Base-by-base conservation (phyloP, 1,140 invertebrate genomes). In the Drosophila prosaltans region DNA sequence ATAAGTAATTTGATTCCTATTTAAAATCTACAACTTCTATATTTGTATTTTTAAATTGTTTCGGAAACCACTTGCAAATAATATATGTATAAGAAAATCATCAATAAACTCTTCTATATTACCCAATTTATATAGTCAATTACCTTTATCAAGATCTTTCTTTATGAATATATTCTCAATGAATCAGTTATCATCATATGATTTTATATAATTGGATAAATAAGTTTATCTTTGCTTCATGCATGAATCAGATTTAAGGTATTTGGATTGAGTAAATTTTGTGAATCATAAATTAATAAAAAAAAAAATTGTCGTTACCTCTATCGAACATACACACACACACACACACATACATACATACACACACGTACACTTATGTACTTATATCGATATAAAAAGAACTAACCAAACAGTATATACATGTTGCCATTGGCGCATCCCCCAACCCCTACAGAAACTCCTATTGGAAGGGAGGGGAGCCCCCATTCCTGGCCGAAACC, bases 401-500 rank as follows among this genome's bases (percentile, higher is more conserved):
- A 51, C 21, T 51, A 51, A 7, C 45, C 45, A 16, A 48, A 32
- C 30, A 32, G 10, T 55, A 30, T 32, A 21, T 66, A 57, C 9
- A 45, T 66, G 60, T 39, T 63, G 73, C 67, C 55, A 78, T 78
- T 78, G 76, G 74, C 66, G 26, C 59, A 32, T 39, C 26, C 55
- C 32, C 32, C 57, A 36, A 39, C 26, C 74, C 74, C 68, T 78
- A 57, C 59, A 48, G 66, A 26, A 21, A 55, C 63, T 51, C 45
- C 45, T 51, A 51, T 10, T 6, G 8, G 8, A 26, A 36, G 32
- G 6, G 32, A 36, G 32, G 3, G 32, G 32, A 7, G 40, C 43
- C 61, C 41, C 28, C 41, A 45, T 10, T 16, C 40, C 40, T 45
- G 63, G 58, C 8, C 36, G 58, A 6, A 16, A 48, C 28, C 43